Evolutionary conservation across 2,797 vertebrate species (phyloP).

Genomic region (Anomalospiza imberbis): DNA sequence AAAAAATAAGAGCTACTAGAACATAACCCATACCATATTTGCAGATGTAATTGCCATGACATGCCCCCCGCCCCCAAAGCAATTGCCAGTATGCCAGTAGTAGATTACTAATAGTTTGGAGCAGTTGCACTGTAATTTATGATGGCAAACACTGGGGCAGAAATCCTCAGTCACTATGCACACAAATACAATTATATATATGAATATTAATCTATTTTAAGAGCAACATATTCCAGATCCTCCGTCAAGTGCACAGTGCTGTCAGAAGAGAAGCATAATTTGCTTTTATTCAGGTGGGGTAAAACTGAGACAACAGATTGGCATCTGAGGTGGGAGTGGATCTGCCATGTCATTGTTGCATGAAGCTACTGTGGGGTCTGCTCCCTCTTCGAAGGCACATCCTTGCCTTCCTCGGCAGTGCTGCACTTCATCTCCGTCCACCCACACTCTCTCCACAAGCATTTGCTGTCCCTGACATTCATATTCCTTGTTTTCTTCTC

Average conservation of each 20-base stretch:
- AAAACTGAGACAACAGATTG: background rate
- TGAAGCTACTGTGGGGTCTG: background rate
- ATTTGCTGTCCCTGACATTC: background rate
- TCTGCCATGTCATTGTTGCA: background rate
- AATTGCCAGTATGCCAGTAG: background rate
- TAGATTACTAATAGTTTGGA: background rate
- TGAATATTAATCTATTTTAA: background rate
- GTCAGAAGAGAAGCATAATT: background rate
- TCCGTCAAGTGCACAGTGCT: background rate
- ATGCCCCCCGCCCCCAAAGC: rapidly evolving
- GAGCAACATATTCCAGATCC: background rate
- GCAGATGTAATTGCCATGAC: background rate
- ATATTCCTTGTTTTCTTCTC: background rate
- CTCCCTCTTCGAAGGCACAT: background rate
- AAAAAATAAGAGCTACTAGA: background rate
- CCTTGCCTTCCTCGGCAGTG: background rate
- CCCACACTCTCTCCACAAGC: rapidly evolving
- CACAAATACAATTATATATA: background rate
- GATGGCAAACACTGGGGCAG: background rate
- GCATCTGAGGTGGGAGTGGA: background rate
- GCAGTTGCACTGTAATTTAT: constrained; percentile 5
- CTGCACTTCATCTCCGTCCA: background rate
- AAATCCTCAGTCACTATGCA: background rate
- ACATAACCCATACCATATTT: constrained; percentile 31
- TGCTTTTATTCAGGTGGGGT: background rate